Percentiles rank a stretch among this genome's conserved stretches.
phyloP scores from a whole-genome alignment of 2,888 invertebrate species.

The Lissonota sp. region DNA sequence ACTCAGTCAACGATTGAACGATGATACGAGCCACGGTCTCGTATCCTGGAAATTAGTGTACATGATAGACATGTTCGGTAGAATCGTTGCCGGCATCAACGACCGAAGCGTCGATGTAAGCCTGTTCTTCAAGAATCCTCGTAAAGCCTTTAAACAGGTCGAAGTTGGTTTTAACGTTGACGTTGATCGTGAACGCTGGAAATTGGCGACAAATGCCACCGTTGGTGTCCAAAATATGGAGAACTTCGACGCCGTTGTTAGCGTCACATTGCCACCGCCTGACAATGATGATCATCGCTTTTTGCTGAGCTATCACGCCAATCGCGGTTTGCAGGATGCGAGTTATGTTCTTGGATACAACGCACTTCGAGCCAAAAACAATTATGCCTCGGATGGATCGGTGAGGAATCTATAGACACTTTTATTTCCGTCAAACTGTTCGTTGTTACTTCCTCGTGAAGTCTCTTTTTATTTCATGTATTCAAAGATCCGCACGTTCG shows the following conservation, averaged over 20 bases:
- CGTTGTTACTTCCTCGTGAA: neutral
- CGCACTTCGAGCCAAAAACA: constrained; percentile 85
- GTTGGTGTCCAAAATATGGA: constrained; percentile 84
- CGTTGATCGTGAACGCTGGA: constrained; percentile 86
- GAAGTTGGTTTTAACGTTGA: constrained; percentile 85
- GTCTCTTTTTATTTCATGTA: no score
- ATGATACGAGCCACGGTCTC: constrained; percentile 83
- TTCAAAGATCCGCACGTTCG: no score
- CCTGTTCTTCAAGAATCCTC: constrained; percentile 86
- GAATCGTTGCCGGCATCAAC: constrained; percentile 77
- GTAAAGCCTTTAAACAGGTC: constrained; percentile 84
- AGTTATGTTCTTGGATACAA: constrained; percentile 85
- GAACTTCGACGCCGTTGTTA: constrained; percentile 85
- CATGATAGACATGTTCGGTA: constrained; percentile 81
- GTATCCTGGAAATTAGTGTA: constrained; percentile 85
- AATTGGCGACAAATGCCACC: constrained; percentile 86
- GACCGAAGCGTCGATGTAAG: constrained; percentile 83
- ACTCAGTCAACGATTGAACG: constrained; percentile 79
- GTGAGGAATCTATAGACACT: constrained; percentile 81
- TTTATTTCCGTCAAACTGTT: neutral
- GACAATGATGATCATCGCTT: constrained; percentile 88
- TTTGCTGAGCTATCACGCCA: constrained; percentile 84
- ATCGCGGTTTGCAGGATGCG: constrained; percentile 81
- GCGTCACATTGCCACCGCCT: constrained; percentile 87
- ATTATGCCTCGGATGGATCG: constrained; percentile 86